Percentiles rank a stretch among this genome's conserved stretches.
Conservation (phyloP, 1,140 invertebrate genomes). For the Drosophila ficusphila region DNA sequence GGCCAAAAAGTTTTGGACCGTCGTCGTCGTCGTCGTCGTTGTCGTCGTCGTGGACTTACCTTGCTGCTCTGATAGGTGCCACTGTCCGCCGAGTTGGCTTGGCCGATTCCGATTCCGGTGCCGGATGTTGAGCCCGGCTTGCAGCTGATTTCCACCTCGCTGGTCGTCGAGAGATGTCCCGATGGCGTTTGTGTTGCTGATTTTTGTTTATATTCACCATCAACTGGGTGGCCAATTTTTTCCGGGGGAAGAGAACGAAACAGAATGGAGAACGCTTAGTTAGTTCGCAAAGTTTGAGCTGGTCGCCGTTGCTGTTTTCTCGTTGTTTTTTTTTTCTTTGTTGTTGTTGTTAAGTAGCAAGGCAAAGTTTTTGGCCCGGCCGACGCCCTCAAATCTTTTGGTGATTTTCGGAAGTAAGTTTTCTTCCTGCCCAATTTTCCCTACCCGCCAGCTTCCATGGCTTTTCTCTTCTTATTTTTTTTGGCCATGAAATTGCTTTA, state of each 20-base stretch:
- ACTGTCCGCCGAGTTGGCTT: slow-evolving; percentile 64
- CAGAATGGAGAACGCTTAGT: slow-evolving; percentile 55
- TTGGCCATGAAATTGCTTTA: slow-evolving; percentile 70
- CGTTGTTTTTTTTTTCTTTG: slow-evolving; percentile 15
- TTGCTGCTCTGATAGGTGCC: slow-evolving; percentile 80
- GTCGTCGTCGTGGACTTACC: slow-evolving; percentile 67
- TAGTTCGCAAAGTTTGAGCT: slow-evolving; percentile 58
- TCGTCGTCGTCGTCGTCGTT: too few relatives aligned
- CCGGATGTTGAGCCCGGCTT: slow-evolving; percentile 71
- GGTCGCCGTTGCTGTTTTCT: slow-evolving; percentile 21
- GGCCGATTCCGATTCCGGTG: slow-evolving; percentile 26
- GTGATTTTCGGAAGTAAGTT: slow-evolving; percentile 66
- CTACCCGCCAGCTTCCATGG: slow-evolving; percentile 3
- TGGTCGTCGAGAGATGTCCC: slow-evolving; percentile 83
- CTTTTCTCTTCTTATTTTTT: slow-evolving; percentile 16
- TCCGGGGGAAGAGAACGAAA: slow-evolving; percentile 9
- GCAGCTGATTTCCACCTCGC: slow-evolving; percentile 84
- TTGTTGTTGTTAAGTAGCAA: slow-evolving; percentile 65
- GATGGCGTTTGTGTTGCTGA: slow-evolving; percentile 84
- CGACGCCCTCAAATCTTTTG: slow-evolving; percentile 59
- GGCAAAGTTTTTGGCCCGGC: slow-evolving; percentile 58
- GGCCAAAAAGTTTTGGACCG: slow-evolving; percentile 45
- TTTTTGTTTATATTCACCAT: slow-evolving; percentile 85
- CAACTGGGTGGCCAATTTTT: slow-evolving; percentile 62
- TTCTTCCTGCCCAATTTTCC: slow-evolving; percentile 59